Evolutionary conservation across 2,888 invertebrate species (phyloP).

Genomic region (Eilema sororculum): DNA sequence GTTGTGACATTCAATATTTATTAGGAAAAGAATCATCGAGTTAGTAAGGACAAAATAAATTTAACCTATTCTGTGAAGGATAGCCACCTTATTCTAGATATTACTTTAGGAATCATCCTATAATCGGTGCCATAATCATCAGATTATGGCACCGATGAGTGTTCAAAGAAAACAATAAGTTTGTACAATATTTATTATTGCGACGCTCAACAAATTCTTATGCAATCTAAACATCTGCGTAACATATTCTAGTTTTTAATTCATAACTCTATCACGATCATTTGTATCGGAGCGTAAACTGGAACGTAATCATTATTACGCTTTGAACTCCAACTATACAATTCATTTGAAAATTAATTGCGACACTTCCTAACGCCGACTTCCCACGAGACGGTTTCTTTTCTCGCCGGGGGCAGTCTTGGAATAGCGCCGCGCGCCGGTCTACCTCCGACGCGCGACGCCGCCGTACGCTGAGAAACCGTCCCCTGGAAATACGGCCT

Average conservation of each 20-base stretch:
- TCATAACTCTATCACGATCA: conserved; percentile 6
- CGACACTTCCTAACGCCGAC: neutral
- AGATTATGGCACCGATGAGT: neutral
- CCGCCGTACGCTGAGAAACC: neutral
- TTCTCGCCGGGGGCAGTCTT: neutral
- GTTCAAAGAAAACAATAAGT: conserved; percentile 25
- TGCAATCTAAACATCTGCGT: conserved; percentile 31
- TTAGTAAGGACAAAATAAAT: too few relatives aligned
- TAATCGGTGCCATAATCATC: too few relatives aligned
- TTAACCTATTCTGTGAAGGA: too few relatives aligned
- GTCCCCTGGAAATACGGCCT: neutral
- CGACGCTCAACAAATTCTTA: conserved; percentile 39
- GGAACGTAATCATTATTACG: neutral
- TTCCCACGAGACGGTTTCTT: neutral
- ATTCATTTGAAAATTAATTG: neutral
- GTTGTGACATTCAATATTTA: too few relatives aligned
- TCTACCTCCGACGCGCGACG: neutral
- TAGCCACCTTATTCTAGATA: too few relatives aligned
- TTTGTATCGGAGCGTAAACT: neutral
- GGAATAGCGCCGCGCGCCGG: neutral
- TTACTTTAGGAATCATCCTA: neutral
- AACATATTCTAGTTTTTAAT: conserved; percentile 17
- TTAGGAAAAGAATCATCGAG: too few relatives aligned
- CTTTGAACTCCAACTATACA: conserved; percentile 1
- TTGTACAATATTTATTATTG: conserved; percentile 37